Base-by-base conservation (phyloP, 35 echinoderm and acorn worm genomes). In the Acanthaster planci region DNA sequence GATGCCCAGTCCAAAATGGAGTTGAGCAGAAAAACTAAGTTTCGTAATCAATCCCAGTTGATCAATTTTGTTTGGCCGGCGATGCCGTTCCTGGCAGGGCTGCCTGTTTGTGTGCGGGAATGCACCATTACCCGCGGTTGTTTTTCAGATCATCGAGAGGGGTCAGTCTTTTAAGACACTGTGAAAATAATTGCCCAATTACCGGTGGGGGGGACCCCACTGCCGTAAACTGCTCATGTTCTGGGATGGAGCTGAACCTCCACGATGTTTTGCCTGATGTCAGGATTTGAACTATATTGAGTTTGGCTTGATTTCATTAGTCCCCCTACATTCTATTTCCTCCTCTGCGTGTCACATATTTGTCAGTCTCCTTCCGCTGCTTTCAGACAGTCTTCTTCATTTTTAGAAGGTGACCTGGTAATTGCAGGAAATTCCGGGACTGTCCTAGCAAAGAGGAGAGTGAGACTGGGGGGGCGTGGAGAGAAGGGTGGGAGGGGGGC, bases 351-450 rank as follows among this genome's bases (percentile, higher is more conserved):
- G 64, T 72, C 64, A 72, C 64, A 72, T 72, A 72, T 72, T 72
- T 72, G 64, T 72, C 64, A 72, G 64, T 72, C 64, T 72, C 64
- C 64, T 72, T 72, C 64, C 64, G 64, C 23, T 34, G 34, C 26
- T 72, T 26, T 72, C 64, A 72, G 64, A 72, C 64, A 72, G 64
- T 72, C 64, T 72, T 72, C 64, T 72, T 72, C 64, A 72, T 72
- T 72, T 72, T 72, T 72, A 35, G 64, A 72, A 60, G 14, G 14
- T 72, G 18, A 26, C 64, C 64, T 34, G 21, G 10, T 72, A 23
- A 26, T 72, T 72, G 64, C 19, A 72, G 64, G 64, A 72, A 72
- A 34, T 15, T 72, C 64, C 34, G 34, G 34, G 19, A 34, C 64
- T 72, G 15, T 34, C 64, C 64, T 72, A 72, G 64, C 19, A 31